phyloP scores from a whole-genome alignment of 2,797 vertebrate genomes.

The Synaphobranchus kaupii region DNA sequence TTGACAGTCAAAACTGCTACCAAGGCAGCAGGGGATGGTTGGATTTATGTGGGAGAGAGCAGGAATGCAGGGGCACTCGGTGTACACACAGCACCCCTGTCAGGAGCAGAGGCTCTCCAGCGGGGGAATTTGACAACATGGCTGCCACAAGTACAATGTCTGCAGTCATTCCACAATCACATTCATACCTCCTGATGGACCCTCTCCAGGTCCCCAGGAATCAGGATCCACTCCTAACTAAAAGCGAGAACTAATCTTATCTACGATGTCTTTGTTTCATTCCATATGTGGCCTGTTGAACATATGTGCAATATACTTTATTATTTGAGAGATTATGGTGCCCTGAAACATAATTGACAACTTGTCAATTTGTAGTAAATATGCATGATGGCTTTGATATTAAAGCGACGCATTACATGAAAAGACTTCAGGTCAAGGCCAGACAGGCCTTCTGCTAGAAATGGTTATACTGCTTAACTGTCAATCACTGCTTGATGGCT shows the following conservation, averaged over 20 bases:
- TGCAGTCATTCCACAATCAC: conserved; percentile 46
- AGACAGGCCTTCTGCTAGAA: conserved; percentile 63
- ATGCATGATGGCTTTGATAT: conserved; percentile 48
- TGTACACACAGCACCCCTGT: conserved; percentile 40
- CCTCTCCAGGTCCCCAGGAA: background rate
- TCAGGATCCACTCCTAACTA: background rate
- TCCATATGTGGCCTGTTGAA: background rate
- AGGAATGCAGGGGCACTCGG: conserved; percentile 28
- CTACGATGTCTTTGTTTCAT: background rate
- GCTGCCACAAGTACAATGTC: conserved; percentile 58
- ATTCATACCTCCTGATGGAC: background rate
- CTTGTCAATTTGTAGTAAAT: background rate
- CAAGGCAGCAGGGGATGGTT: conserved; percentile 54
- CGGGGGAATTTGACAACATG: conserved; percentile 52
- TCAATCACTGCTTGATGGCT: conserved; percentile 69
- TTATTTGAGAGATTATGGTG: background rate
- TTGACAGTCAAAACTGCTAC: conserved; percentile 42
- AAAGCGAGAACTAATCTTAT: background rate
- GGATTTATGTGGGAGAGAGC: conserved; percentile 20
- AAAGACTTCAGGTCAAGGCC: conserved; percentile 70
- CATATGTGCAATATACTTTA: background rate
- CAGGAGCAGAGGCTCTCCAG: conserved; percentile 49
- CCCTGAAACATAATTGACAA: background rate
- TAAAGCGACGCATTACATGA: conserved; percentile 57
- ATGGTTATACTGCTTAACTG: conserved; percentile 71